Evolutionary conservation across 92 coral and sea anemone species (phyloP).

Genomic region (Pocillopora meandrina): DNA sequence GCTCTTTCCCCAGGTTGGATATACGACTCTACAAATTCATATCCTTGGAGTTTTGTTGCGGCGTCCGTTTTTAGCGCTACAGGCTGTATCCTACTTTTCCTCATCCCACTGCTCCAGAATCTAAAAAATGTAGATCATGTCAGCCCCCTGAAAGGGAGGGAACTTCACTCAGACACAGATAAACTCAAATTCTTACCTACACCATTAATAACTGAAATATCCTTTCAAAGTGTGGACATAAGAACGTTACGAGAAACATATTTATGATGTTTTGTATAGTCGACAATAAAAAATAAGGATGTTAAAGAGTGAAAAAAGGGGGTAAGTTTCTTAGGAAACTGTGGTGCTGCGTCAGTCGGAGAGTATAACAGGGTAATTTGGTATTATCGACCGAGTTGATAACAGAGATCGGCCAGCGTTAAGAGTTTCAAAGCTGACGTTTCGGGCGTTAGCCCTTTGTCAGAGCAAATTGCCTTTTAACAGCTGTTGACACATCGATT

Average conservation of each 20-base stretch:
- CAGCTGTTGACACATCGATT: too few species aligned
- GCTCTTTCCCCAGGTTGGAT: constrained; percentile 21
- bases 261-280: background rate
- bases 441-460: too few species aligned
- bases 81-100: constrained; percentile 11
- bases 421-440: too few species aligned
- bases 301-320: too few species aligned
- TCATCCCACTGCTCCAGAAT: background rate
- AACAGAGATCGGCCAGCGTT: too few species aligned
- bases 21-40: constrained; percentile 10
- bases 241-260: background rate
- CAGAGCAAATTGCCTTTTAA: too few species aligned
- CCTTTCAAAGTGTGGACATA: background rate
- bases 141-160: background rate
- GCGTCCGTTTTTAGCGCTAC: constrained; percentile 15
- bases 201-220: background rate
- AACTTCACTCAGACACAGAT: background rate
- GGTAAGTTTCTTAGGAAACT: too few species aligned
- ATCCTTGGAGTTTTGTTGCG: constrained; percentile 6
- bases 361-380: too few species aligned
- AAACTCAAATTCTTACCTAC: background rate
- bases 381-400: too few species aligned
- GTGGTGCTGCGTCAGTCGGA: too few species aligned
- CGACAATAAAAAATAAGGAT: background rate
- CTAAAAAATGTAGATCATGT: background rate